Base-by-base conservation (phyloP, 2,113 vertebrate genomes). In the Sander lucioperca region DNA sequence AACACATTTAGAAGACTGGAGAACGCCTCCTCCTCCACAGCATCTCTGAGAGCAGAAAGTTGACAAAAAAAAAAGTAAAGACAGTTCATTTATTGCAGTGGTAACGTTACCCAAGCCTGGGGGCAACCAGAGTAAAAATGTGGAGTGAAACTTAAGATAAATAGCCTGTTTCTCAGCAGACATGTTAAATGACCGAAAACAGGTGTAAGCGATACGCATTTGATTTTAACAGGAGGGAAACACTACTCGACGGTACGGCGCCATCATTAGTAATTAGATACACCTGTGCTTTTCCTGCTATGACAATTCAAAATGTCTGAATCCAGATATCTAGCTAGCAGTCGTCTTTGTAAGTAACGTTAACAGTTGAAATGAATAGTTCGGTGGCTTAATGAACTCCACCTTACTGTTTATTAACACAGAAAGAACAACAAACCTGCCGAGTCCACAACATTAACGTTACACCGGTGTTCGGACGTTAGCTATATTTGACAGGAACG, bases 1-100 rank as follows among this genome's bases (percentile, higher is more conserved):
- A 95, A 78, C 45, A 95, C 54, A 16, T 80, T 68, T 27, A 87
- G 63, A 1, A 96, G 92, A 33, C 45, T 64, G 54, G 86, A 87
- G 62, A 93, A 91, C 0, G 33, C 74, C 54, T 90, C 77, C 61
- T 86, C 70, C 19, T 87, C 76, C 69, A 92, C 92, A 7, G 74
- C 77, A 84, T 92, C 92, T 30, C 93, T 94, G 70, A n/a, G 0
- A 43, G 7, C 16, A 64, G 6, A 50, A 23, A 21, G 56, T 7
- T 48, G n/a, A 65, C 27, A 12, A 48, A 21, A 65, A 14, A 25
- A 43, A 27, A 45, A 13, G 15, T 36, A 33, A 4, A 15, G 25
- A 18, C 2, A 0, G 61, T 64, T 27, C 50, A 4, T 23, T 4
- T 7, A 43, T 10, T 51, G 68, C 6, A 47, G 16, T 58, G 6